Conservation (phyloP, 1,140 invertebrate genomes). For the Atta cephalotes region DNA sequence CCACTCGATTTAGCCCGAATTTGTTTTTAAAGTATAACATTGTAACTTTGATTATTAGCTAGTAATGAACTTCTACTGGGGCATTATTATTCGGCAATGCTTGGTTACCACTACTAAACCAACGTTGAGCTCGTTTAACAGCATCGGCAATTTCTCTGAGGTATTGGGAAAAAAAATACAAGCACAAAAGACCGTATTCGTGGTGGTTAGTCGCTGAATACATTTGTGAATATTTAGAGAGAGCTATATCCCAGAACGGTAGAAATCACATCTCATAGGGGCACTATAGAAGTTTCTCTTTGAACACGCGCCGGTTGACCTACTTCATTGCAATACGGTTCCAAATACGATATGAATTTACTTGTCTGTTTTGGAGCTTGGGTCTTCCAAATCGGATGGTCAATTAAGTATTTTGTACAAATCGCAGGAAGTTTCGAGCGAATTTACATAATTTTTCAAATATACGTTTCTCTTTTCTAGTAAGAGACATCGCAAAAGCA, state of each 20-base stretch:
- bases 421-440: background rate
- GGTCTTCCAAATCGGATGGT: slow-evolving; percentile 63
- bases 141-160: slow-evolving; percentile 29
- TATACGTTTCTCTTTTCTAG: background rate
- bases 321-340: slow-evolving; percentile 76
- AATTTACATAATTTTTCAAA: background rate
- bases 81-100: background rate
- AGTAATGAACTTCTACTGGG: background rate
- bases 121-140: slow-evolving; percentile 23
- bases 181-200: background rate
- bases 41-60: background rate
- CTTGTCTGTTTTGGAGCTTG: slow-evolving; percentile 60
- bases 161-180: slow-evolving; percentile 25
- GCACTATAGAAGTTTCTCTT: slow-evolving; percentile 73
- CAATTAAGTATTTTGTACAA: slow-evolving; percentile 76
- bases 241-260: slow-evolving; percentile 48
- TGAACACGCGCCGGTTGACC: slow-evolving; percentile 77
- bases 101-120: background rate
- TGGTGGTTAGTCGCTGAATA: background rate
- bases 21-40: slow-evolving; percentile 2
- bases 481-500: background rate
- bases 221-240: slow-evolving; percentile 59
- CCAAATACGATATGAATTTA: slow-evolving; percentile 72
- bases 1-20: background rate
- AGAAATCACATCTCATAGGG: slow-evolving; percentile 74